These are phyloP conservation scores for Rhinogobius similis DNA, from an alignment of 2,113 vertebrate species.

Conservation along the genomic window DNA sequence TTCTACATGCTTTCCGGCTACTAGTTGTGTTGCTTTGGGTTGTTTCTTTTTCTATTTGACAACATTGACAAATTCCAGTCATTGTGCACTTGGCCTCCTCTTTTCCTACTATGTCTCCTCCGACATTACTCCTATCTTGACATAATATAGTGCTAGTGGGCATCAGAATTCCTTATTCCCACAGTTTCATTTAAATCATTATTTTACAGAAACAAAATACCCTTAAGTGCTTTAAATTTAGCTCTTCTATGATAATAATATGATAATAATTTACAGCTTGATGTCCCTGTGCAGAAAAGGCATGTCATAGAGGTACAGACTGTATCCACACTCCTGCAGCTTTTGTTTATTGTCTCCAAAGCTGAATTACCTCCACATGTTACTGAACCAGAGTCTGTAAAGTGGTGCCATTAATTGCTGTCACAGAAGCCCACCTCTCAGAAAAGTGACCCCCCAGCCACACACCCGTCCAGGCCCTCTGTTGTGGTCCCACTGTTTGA, in stretches of 20 bases:
- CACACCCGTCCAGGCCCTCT: constrained; percentile 51
- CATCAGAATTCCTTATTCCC: background rate
- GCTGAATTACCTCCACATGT: constrained; percentile 47
- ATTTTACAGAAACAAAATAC: background rate
- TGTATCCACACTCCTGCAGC: constrained; percentile 17
- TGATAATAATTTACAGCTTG: background rate
- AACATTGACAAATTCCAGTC: constrained; percentile 7
- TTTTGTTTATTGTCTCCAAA: constrained; percentile 34
- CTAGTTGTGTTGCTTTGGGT: background rate
- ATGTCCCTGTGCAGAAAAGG: background rate
- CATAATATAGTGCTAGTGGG: background rate
- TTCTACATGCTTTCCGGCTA: background rate
- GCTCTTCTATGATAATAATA: background rate
- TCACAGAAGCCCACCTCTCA: constrained; percentile 51
- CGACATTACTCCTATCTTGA: background rate
- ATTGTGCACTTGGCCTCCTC: background rate
- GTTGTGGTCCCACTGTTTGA: constrained; percentile 71
- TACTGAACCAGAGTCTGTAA: constrained; percentile 62
- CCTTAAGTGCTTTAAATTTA: background rate
- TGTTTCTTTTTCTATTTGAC: constrained; percentile 1
- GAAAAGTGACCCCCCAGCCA: constrained; percentile 31
- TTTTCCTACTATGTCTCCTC: background rate
- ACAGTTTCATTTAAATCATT: background rate
- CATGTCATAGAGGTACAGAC: background rate
- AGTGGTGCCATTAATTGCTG: constrained; percentile 63